phyloP scores from a whole-genome alignment of 2,113 vertebrate genomes.

The Saccopteryx leptura region DNA sequence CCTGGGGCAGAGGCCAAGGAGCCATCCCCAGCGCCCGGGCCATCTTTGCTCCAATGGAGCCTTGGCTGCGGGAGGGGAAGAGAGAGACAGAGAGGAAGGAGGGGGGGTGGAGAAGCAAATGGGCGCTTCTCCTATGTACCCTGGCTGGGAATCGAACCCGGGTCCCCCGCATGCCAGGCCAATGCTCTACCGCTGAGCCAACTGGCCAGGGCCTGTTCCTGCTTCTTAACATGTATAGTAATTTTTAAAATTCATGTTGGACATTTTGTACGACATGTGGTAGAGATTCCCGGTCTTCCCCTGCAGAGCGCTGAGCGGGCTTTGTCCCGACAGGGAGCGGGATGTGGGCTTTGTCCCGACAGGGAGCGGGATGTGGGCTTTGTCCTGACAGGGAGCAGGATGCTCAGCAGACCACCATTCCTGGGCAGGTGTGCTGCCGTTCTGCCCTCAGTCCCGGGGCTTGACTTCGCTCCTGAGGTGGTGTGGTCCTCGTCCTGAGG shows the following conservation, averaged over 20 bases:
- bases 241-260: neutral
- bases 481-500: neutral
- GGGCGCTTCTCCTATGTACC: too few species aligned
- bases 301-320: too few species aligned
- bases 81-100: too few species aligned
- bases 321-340: neutral
- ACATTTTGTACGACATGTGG: rapidly evolving
- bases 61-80: too few species aligned
- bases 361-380: neutral
- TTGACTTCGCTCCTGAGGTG: neutral
- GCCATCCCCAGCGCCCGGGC: too few species aligned
- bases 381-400: neutral
- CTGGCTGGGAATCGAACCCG: too few species aligned
- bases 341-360: neutral
- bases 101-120: too few species aligned
- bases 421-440: neutral
- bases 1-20: too few species aligned
- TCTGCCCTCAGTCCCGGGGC: neutral
- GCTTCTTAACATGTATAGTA: neutral
- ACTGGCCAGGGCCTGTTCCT: too few species aligned
- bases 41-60: too few species aligned
- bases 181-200: too few species aligned
- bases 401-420: neutral
- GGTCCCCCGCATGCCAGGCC: too few species aligned
- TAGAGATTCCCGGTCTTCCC: neutral